phyloP scores from a whole-genome alignment of 2,888 invertebrate species.

The Eupithecia subumbrata region DNA sequence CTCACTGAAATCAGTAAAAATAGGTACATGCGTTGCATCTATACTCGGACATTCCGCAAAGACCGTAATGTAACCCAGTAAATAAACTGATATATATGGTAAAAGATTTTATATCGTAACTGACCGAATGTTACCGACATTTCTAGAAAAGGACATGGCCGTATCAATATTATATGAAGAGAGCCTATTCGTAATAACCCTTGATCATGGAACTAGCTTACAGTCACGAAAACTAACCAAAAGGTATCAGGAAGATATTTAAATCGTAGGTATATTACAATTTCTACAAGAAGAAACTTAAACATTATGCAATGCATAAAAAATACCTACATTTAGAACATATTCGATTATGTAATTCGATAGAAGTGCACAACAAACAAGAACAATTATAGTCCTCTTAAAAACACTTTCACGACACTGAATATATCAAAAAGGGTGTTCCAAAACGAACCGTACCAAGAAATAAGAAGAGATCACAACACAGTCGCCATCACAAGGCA shows the following conservation, averaged over 20 bases:
- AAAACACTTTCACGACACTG: constrained; percentile 66
- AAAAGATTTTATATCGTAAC: background rate
- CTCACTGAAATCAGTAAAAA: background rate
- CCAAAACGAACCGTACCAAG: constrained; percentile 56
- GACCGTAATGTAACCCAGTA: background rate
- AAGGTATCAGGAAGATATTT: background rate
- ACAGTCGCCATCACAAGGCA: constrained; percentile 64
- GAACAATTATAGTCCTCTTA: constrained; percentile 30
- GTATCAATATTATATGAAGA: background rate
- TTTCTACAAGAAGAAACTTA: background rate
- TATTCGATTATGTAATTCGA: constrained; percentile 49
- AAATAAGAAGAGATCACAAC: constrained; percentile 48
- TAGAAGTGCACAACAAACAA: constrained; percentile 53
- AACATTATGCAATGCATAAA: background rate
- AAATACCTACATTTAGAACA: constrained; percentile 30
- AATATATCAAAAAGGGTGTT: constrained; percentile 39
- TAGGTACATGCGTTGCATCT: background rate
- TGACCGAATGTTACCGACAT: background rate
- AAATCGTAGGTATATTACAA: background rate
- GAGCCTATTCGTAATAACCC: background rate
- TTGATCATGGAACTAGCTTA: background rate
- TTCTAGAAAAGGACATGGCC: background rate
- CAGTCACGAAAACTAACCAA: background rate
- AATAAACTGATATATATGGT: background rate
- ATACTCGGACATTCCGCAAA: background rate